Evolutionary conservation across 2,797 vertebrate species (phyloP).

Genomic region (Emys orbicularis): DNA sequence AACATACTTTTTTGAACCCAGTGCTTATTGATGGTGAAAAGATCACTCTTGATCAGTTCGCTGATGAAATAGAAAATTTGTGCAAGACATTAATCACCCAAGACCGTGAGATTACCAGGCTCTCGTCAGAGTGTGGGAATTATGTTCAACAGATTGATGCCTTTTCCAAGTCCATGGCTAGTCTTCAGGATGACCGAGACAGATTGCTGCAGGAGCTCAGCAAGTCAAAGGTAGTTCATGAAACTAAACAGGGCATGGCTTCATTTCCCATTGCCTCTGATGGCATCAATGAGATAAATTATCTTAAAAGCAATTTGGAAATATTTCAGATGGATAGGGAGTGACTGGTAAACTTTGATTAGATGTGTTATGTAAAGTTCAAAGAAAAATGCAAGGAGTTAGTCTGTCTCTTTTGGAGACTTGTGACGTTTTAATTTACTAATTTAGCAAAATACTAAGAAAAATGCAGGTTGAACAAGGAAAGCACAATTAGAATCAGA

Average conservation of each 20-base stretch:
- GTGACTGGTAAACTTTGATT: slow-evolving; percentile 80
- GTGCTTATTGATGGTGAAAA: slow-evolving; percentile 76
- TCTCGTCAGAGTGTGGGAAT: slow-evolving; percentile 76
- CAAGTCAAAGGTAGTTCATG: slow-evolving; percentile 76
- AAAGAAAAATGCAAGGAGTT: not conserved
- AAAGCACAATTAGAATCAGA: not conserved
- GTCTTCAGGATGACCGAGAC: slow-evolving; percentile 90
- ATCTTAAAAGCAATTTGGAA: slow-evolving; percentile 64
- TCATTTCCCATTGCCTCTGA: slow-evolving; percentile 20
- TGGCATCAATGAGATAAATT: slow-evolving; percentile 68
- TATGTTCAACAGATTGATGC: slow-evolving; percentile 85
- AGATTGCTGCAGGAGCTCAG: slow-evolving; percentile 85
- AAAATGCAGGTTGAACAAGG: not conserved
- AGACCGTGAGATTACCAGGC: slow-evolving; percentile 81
- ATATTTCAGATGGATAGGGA: slow-evolving; percentile 70
- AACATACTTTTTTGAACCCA: slow-evolving; percentile 77
- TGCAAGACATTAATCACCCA: slow-evolving; percentile 78
- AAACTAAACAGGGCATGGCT: slow-evolving; percentile 74
- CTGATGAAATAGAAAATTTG: slow-evolving; percentile 77
- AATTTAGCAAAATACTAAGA: not conserved
- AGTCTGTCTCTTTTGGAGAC: not conserved
- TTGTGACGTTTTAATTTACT: not conserved
- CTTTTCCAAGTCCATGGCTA: slow-evolving; percentile 91
- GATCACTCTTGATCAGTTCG: slow-evolving; percentile 75
- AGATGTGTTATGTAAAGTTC: not conserved